Evolutionary conservation across 2,797 vertebrate genomes (phyloP).

Genomic region (Crocodylus rhombifer): DNA sequence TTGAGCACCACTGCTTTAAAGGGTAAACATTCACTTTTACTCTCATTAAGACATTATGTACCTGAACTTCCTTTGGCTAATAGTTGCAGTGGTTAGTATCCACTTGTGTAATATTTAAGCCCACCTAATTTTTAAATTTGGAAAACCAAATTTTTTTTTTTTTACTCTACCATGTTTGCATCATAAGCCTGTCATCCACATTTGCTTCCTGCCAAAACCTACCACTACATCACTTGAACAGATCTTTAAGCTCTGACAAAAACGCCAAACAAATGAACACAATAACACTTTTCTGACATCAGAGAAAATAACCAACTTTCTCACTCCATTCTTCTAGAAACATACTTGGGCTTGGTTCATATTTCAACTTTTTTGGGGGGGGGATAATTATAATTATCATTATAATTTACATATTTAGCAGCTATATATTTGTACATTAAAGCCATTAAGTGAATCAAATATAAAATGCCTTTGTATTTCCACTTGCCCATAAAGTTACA

Average conservation of each 20-base stretch:
- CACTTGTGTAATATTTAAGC: background rate
- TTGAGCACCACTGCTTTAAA: no score
- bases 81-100: background rate
- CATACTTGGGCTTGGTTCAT: background rate
- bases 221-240: background rate
- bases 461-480: background rate
- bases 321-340: no score
- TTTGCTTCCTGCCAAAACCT: background rate
- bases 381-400: no score
- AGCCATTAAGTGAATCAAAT: background rate
- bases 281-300: no score
- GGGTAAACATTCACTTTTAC: background rate
- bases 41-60: background rate
- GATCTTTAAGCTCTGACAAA: no score
- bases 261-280: no score
- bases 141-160: constrained; percentile 12
- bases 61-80: background rate
- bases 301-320: no score
- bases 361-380: background rate
- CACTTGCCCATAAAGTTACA: background rate
- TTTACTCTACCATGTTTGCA: background rate
- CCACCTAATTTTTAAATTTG: constrained; percentile 12
- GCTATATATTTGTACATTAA: background rate
- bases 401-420: background rate
- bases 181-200: background rate